Evolutionary conservation across 2,888 invertebrate genomes (phyloP).

Genomic region (Rhingia rostrata): DNA sequence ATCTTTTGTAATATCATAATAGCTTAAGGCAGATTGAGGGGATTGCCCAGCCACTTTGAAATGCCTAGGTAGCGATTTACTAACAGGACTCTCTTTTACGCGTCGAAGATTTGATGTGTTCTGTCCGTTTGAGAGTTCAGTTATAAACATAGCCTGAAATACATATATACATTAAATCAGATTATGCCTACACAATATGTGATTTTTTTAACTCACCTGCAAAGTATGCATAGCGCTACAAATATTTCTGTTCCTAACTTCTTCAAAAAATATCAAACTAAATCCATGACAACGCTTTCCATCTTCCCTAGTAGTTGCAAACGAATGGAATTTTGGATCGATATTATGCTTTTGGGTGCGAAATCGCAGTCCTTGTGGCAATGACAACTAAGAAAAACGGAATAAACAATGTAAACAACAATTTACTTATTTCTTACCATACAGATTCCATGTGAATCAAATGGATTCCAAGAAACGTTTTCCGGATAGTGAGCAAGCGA

Average conservation of each 20-base stretch:
- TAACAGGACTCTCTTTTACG: constrained; percentile 88
- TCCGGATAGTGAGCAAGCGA: constrained; percentile 97
- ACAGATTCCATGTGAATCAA: constrained; percentile 97
- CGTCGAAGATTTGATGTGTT: constrained; percentile 86
- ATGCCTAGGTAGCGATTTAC: constrained; percentile 93
- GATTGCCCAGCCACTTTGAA: constrained; percentile 92
- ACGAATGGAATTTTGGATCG: constrained; percentile 96
- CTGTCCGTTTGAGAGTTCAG: constrained; percentile 93
- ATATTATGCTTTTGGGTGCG: constrained; percentile 95
- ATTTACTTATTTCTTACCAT: constrained; percentile 87
- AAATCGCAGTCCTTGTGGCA: constrained; percentile 97
- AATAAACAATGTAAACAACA: not conserved
- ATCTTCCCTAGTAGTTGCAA: constrained; percentile 98
- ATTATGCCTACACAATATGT: constrained; percentile 52
- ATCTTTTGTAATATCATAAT: constrained; percentile 97
- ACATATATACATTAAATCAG: constrained; percentile 79
- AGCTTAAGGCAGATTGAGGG: constrained; percentile 90
- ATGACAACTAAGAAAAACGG: constrained; percentile 88
- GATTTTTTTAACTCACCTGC: constrained; percentile 85
- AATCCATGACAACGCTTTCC: constrained; percentile 97
- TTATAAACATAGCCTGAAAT: constrained; percentile 93
- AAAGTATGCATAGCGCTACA: constrained; percentile 98
- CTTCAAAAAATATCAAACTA: constrained; percentile 97
- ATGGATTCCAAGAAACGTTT: constrained; percentile 92
- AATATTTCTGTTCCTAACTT: constrained; percentile 95